Evolutionary conservation across 2,113 vertebrate genomes (phyloP).

Genomic region (Pipa parva): DNA sequence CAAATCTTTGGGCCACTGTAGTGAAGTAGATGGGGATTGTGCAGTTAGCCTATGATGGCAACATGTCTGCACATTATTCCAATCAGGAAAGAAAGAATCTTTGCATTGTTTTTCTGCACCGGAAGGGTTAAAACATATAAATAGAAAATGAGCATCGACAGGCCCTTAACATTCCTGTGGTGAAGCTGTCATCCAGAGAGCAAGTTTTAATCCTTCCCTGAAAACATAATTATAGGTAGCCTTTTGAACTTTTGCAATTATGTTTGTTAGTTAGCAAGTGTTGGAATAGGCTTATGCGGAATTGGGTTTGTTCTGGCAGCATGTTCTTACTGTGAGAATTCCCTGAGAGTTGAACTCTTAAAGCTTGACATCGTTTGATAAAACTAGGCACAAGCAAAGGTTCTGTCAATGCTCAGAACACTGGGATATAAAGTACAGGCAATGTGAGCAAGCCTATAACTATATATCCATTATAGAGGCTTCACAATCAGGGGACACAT

Average conservation of each 20-base stretch:
- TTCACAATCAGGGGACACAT: background rate
- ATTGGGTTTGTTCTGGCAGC: slow-evolving; percentile 18
- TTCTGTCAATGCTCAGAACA: slow-evolving; percentile 32
- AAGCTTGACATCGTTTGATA: slow-evolving; percentile 36
- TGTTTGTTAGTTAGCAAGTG: slow-evolving; percentile 43
- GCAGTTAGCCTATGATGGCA: no score
- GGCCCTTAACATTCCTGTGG: slow-evolving; percentile 14
- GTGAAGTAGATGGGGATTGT: no score
- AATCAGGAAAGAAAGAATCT: no score
- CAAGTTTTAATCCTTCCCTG: slow-evolving; percentile 36
- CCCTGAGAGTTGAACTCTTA: slow-evolving; percentile 33
- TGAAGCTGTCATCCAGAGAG: slow-evolving; percentile 37
- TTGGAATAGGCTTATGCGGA: slow-evolving; percentile 8
- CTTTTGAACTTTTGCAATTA: slow-evolving; percentile 41
- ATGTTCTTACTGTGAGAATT: slow-evolving; percentile 29
- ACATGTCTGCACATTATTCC: no score
- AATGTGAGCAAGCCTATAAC: background rate
- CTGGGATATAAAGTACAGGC: slow-evolving; percentile 24
- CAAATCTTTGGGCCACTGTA: no score
- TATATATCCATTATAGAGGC: background rate
- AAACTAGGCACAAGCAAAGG: slow-evolving; percentile 20
- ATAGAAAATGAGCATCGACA: slow-evolving; percentile 26
- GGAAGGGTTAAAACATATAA: slow-evolving; percentile 9
- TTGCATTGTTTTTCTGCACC: background rate
- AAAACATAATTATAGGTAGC: slow-evolving; percentile 41